Evolutionary conservation across 2,113 vertebrate species (phyloP).

Genomic region (Propithecus coquereli): DNA sequence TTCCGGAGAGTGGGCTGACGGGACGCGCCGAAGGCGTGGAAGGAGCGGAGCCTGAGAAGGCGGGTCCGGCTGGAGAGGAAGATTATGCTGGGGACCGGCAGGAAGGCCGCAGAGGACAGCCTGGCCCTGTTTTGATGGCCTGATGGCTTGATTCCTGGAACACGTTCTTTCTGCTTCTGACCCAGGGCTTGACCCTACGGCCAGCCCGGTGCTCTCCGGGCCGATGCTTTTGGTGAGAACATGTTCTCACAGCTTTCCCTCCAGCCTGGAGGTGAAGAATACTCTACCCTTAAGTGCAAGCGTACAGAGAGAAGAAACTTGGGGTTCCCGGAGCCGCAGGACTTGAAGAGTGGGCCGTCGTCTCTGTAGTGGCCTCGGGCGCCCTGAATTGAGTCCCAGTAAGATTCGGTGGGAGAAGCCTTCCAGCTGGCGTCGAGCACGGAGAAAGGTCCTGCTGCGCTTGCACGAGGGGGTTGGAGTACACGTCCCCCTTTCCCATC

Average conservation of each 20-base stretch:
- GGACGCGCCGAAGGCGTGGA: neutral
- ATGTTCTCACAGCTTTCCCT: neutral
- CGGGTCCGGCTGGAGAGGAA: neutral
- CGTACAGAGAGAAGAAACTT: neutral
- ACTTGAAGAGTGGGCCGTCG: neutral
- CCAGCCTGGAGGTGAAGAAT: neutral
- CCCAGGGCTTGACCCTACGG: neutral
- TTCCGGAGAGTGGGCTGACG: too few relatives aligned
- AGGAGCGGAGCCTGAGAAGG: neutral
- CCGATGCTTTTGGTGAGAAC: neutral
- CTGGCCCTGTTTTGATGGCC: neutral
- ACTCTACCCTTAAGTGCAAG: neutral
- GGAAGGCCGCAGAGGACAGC: neutral
- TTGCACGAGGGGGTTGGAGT: neutral
- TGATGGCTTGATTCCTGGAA: neutral
- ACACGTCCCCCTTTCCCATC: neutral
- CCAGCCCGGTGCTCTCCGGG: neutral
- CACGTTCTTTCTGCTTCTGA: neutral
- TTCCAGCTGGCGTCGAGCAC: neutral
- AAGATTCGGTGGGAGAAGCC: neutral
- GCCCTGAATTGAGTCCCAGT: neutral
- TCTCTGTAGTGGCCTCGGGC: neutral
- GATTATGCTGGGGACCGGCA: neutral
- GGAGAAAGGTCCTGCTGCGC: neutral
- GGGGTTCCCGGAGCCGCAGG: neutral